Evolutionary conservation across 2,113 vertebrate genomes (phyloP), one percentile per base, ranked within the genome.

Genomic region (Calyptomena viridis): DNA sequence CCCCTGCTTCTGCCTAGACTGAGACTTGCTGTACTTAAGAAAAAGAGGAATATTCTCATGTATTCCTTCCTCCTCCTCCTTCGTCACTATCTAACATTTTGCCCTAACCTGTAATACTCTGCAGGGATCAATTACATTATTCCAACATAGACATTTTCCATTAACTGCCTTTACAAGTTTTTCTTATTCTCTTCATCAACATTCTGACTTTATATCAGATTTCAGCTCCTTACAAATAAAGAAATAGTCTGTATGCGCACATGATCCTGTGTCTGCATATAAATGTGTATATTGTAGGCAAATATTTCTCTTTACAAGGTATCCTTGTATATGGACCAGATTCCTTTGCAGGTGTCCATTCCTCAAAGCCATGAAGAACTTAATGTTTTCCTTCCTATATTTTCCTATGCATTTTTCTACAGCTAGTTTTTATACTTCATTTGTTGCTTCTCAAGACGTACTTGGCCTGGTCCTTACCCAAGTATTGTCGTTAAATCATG

Each of bases 61-160:
- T 42, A 15, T 75, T 73, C 7, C 0, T 63, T 90, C 79, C 55
- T 87, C 82, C 46, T 93, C 21, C 62, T 77, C 66, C n/a, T 93
- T 96, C 87, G 77, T 76, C 87, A 56, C 84, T 86, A 79, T 81
- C 86, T 84, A 86, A 87, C 42, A n/a, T 74, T 83, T 93, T 94
- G 33, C 83, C 87, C 87, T 96, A 95, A 94, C 91, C 77, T 96
- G 50, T 23, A 76, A 66, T 84, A 75, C 90, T 96, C 97, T 97
- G 84, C 66, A 53, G 97, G 95, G 95, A 96, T 93, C 94, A 94
- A 96, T 97, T 96, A 97, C 74, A 27, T 95, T 96, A 97, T 97
- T 96, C 93, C 94, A 98, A 96, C 95, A 94, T 93, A 96, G 46
- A 50, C 55, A 14, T 93, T 94, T 97, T 91, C 95, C 92, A 95